phyloP scores from a whole-genome alignment of 2,888 invertebrate species.

The Unio pictorum region DNA sequence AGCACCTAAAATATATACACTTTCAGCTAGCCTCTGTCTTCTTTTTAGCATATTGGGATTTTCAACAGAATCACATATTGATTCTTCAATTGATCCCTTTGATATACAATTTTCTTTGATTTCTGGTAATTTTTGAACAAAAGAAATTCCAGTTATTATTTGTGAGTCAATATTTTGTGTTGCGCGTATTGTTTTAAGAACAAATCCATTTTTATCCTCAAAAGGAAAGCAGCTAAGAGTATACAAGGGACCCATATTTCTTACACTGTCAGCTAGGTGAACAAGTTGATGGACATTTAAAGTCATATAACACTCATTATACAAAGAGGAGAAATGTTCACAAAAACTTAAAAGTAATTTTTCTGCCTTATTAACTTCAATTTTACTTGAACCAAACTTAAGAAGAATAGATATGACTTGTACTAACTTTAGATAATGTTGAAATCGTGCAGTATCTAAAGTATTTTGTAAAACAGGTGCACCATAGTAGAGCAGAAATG shows the following conservation, averaged over 20 bases:
- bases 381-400: too few species aligned
- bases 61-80: slow-evolving; percentile 11
- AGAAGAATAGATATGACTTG: too few species aligned
- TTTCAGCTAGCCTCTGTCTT: background rate
- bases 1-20: slow-evolving; percentile 4
- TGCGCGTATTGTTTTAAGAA: slow-evolving; percentile 13
- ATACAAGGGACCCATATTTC: slow-evolving; percentile 14
- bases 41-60: slow-evolving; percentile 7
- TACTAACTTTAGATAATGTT: too few species aligned
- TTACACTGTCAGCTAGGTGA: slow-evolving; percentile 17
- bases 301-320: too few species aligned
- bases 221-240: slow-evolving; percentile 17
- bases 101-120: slow-evolving; percentile 11
- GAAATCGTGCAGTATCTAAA: too few species aligned
- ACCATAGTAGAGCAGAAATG: too few species aligned
- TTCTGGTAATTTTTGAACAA: slow-evolving; percentile 18
- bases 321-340: too few species aligned
- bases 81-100: slow-evolving; percentile 1
- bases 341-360: too few species aligned
- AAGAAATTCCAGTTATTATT: slow-evolving; percentile 15
- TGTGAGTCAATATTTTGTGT: slow-evolving; percentile 16
- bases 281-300: slow-evolving; percentile 17
- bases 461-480: too few species aligned
- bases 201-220: slow-evolving; percentile 16
- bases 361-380: too few species aligned